Evolutionary conservation across 2,113 vertebrate species (phyloP).

Genomic region (Clupea harengus): DNA sequence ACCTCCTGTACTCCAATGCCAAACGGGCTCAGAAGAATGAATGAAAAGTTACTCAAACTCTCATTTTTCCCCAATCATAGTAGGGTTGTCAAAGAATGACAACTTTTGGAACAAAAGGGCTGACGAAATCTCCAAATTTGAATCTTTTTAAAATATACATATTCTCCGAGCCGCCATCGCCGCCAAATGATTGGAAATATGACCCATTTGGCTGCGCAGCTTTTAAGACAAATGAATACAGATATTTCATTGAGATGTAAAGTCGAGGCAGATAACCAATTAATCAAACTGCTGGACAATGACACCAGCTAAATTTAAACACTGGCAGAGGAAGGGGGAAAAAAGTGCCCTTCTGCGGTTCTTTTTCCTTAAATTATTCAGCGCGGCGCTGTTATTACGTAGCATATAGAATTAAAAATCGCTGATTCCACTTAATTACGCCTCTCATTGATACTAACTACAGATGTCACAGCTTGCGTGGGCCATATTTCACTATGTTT

Average conservation of each 20-base stretch:
- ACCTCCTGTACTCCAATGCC: neutral
- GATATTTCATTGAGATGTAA: constrained; percentile 61
- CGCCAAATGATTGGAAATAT: constrained; percentile 56
- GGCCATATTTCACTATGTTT: constrained; percentile 54
- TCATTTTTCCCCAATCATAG: neutral
- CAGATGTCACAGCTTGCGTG: constrained; percentile 66
- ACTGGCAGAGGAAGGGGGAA: constrained; percentile 44
- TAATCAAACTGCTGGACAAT: constrained; percentile 63
- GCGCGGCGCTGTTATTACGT: constrained; percentile 51
- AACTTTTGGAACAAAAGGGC: constrained; percentile 16
- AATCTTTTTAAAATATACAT: constrained; percentile 35
- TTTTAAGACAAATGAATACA: constrained; percentile 58
- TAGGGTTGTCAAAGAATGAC: neutral
- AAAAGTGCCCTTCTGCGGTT: constrained; percentile 37
- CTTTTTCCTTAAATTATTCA: constrained; percentile 61
- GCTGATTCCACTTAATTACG: constrained; percentile 57
- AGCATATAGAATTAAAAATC: constrained; percentile 59
- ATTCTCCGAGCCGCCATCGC: neutral
- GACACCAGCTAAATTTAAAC: constrained; percentile 70
- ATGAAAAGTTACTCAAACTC: neutral
- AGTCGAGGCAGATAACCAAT: constrained; percentile 60
- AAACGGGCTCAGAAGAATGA: neutral
- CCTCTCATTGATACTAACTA: constrained; percentile 52
- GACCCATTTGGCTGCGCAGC: constrained; percentile 53
- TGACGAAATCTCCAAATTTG: constrained; percentile 42